Percentiles rank a stretch among this genome's conserved stretches.
These are phyloP conservation scores for Lissonota sp. DNA, from an alignment of 2,888 invertebrate species.

Conservation along the genomic window DNA sequence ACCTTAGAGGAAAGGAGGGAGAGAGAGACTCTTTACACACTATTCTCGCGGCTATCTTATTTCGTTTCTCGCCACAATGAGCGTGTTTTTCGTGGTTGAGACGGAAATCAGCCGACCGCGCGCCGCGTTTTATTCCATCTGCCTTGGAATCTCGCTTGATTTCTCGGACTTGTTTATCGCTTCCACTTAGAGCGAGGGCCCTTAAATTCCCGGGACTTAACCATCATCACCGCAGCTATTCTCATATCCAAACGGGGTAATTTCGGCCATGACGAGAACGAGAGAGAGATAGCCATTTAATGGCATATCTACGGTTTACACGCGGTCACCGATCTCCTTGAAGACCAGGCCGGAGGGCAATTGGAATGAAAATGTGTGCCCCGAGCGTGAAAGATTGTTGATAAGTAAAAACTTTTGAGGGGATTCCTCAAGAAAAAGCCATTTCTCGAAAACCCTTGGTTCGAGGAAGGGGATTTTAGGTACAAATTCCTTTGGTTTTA, in stretches of 20 bases:
- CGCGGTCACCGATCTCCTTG: constrained; percentile 1
- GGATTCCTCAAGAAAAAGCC: background rate
- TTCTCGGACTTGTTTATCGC: constrained; percentile 57
- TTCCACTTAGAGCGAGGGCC: constrained; percentile 34
- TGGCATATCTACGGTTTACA: constrained; percentile 1
- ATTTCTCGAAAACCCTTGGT: constrained; percentile 19
- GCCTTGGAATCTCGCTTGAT: constrained; percentile 37
- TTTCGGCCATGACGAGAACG: constrained; percentile 16
- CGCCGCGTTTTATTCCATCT: constrained; percentile 20
- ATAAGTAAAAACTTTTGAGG: constrained; percentile 16
- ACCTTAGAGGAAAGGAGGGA: background rate
- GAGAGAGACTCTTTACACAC: constrained; percentile 14
- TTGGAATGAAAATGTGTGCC: background rate
- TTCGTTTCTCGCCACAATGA: constrained; percentile 25
- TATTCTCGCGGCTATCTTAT: constrained; percentile 25
- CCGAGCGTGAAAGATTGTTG: constrained; percentile 34
- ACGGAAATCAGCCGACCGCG: constrained; percentile 9
- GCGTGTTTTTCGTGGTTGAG: constrained; percentile 14
- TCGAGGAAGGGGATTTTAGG: background rate
- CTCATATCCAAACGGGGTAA: constrained; percentile 4
- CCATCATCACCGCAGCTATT: constrained; percentile 19
- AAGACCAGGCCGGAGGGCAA: background rate
- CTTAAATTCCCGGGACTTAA: constrained; percentile 47
- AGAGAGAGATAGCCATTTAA: background rate
- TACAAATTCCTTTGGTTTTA: constrained; percentile 37